These are phyloP conservation scores for Zaprionus nigranus DNA, from an alignment of 1,140 invertebrate genomes.

Conservation along the genomic window DNA sequence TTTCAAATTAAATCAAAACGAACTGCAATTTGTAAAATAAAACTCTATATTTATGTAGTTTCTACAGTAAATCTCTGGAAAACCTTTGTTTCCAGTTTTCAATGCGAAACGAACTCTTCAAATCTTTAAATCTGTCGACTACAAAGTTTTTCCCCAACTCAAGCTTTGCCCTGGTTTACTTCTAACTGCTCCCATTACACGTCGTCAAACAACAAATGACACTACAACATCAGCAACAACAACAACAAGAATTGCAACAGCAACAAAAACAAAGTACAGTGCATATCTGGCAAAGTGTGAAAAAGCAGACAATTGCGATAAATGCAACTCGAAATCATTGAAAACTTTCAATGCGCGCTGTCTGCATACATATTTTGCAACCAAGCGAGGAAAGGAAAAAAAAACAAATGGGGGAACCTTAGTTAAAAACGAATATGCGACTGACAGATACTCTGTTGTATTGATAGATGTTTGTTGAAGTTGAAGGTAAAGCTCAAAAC, in stretches of 20 bases:
- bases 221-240: slow-evolving; percentile 14
- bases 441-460: background rate
- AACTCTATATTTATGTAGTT: too few species aligned
- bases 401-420: slow-evolving; percentile 5
- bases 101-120: background rate
- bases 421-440: background rate
- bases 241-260: background rate
- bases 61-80: background rate
- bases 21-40: too few species aligned
- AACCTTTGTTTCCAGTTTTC: background rate
- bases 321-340: slow-evolving; percentile 73
- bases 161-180: slow-evolving; percentile 18
- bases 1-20: too few species aligned
- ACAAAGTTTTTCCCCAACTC: slow-evolving; percentile 3
- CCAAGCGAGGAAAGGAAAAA: slow-evolving; percentile 9
- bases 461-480: background rate
- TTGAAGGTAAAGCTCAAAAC: background rate
- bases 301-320: slow-evolving; percentile 76
- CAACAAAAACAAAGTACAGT: slow-evolving; percentile 19
- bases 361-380: slow-evolving; percentile 68
- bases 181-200: slow-evolving; percentile 31
- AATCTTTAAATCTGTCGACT: background rate
- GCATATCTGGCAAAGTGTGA: slow-evolving; percentile 44
- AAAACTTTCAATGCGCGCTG: slow-evolving; percentile 75
- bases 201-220: slow-evolving; percentile 26